Conservation (phyloP, 2,797 vertebrate genomes). For the Austrolebias charrua region DNA sequence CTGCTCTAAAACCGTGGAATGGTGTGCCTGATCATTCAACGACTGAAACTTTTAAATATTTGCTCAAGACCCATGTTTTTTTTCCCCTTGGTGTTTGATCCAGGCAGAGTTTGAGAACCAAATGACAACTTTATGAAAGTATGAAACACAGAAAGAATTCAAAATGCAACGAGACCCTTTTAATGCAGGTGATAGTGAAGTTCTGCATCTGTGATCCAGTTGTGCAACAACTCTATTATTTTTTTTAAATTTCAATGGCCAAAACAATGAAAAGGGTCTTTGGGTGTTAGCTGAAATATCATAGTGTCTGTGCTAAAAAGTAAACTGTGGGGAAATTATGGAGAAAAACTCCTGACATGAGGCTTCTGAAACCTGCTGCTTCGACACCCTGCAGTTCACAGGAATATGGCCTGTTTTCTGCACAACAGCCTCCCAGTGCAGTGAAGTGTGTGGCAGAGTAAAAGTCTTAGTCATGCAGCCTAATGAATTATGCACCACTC, state of each 20-base stretch:
- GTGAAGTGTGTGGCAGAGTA: constrained; percentile 21
- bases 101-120: too few relatives aligned
- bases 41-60: too few relatives aligned
- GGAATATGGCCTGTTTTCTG: constrained; percentile 13
- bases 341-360: constrained; percentile 1
- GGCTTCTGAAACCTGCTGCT: neutral
- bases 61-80: too few relatives aligned
- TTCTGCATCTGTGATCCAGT: neutral
- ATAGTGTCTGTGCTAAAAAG: constrained; percentile 1
- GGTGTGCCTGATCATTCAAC: too few relatives aligned
- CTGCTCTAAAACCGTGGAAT: too few relatives aligned
- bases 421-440: constrained; percentile 5
- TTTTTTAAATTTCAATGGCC: neutral
- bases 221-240: neutral
- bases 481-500: constrained; percentile 44
- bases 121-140: too few relatives aligned
- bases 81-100: too few relatives aligned
- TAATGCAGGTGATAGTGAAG: neutral
- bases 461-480: constrained; percentile 38
- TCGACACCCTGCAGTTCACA: constrained; percentile 7
- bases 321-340: neutral
- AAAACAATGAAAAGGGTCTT: neutral
- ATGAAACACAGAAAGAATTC: too few relatives aligned
- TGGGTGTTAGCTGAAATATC: neutral
- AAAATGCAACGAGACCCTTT: too few relatives aligned